A percentile compares a stretch with the other conserved stretches of the same genome.
Conservation (phyloP, 2,888 invertebrate species). For the Hipparchia semele region DNA sequence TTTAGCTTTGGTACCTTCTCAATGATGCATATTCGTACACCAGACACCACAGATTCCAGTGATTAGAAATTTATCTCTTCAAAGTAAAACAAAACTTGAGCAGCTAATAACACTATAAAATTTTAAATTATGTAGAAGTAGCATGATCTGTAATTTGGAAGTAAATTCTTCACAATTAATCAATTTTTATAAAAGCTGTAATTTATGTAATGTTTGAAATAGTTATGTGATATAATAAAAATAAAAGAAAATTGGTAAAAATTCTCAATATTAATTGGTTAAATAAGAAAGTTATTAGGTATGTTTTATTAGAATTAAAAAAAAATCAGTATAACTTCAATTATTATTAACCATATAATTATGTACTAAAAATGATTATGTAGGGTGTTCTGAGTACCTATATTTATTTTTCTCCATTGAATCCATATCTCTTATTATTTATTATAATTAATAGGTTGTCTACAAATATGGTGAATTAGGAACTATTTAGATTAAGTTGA, state of each 20-base stretch:
- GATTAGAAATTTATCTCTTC: conserved; percentile 48
- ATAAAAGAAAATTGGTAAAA: background rate
- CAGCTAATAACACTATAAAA: background rate
- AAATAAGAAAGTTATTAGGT: background rate
- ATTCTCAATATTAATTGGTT: background rate
- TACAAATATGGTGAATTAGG: background rate
- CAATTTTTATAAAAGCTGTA: no score
- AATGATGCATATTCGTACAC: conserved; percentile 63
- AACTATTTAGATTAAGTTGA: background rate
- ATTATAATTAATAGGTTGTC: background rate
- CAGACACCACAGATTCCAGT: conserved; percentile 66
- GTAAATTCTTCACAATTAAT: background rate
- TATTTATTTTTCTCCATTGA: conserved; percentile 12
- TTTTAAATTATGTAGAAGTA: no score
- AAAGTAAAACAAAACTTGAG: background rate
- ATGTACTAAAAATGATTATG: background rate
- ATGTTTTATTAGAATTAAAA: background rate
- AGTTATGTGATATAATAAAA: background rate
- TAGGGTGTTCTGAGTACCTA: background rate
- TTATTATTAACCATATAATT: background rate
- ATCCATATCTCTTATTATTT: background rate
- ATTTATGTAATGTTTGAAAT: background rate
- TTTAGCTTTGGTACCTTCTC: conserved; percentile 69
- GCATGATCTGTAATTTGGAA: background rate
- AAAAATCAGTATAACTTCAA: background rate